Evolutionary conservation across 2,113 vertebrate genomes (phyloP).

Genomic region (Anoura caudifer): DNA sequence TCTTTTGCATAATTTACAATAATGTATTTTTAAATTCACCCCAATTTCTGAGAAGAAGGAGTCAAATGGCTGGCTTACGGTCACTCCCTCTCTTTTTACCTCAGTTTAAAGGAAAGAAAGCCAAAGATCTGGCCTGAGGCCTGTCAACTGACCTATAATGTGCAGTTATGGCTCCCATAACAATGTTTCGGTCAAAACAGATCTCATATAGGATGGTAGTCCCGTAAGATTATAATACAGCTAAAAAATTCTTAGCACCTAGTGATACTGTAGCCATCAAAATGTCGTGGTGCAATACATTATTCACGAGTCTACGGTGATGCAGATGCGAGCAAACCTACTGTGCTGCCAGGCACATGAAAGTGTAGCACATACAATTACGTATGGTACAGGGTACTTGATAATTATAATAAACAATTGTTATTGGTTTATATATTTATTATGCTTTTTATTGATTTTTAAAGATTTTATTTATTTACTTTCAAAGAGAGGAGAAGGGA

Average conservation of each 20-base stretch:
- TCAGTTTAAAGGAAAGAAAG: background rate
- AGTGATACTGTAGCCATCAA: background rate
- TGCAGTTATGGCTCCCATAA: background rate
- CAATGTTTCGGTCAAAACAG: background rate
- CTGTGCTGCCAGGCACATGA: background rate
- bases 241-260: background rate
- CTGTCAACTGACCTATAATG: background rate
- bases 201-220: background rate
- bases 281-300: background rate
- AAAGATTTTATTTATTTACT: background rate
- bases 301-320: background rate
- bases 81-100: background rate
- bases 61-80: background rate
- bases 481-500: no score
- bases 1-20: background rate
- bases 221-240: background rate
- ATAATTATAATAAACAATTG: background rate
- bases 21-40: background rate
- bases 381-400: background rate
- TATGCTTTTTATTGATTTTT: background rate
- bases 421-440: background rate
- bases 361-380: background rate
- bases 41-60: background rate
- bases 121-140: background rate
- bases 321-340: no score